Evolutionary conservation across 1,140 invertebrate species (phyloP), one percentile per base, ranked within the genome.

Genomic region (Euwallacea fornicatus): DNA sequence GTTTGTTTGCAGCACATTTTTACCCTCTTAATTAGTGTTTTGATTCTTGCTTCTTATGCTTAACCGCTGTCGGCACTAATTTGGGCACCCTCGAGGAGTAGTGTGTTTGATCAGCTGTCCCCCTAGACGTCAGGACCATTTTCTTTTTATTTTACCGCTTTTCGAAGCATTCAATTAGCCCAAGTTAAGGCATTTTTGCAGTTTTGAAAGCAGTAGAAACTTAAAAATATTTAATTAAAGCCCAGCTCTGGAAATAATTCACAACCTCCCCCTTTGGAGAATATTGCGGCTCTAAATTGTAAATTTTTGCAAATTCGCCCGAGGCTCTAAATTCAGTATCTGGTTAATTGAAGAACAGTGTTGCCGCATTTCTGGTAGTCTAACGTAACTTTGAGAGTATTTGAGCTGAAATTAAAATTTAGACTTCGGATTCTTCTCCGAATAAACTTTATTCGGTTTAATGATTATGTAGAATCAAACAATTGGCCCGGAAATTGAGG

Each of bases 271-370:
- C 16, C 41, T 53, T 33, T 11, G 44, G 55, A n/a, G 33, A 33
- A 60, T 60, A 68, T 50, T 50, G 56, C 55, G 58, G 41, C 46
- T 54, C 46, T 69, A 69, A 69, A 69, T 69, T 69, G 59, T 69
- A 69, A 69, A 69, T 69, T 69, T 69, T 69, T 69, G 67, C 67
- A 69, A 69, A 69, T 69, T 69, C 46, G 56, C 67, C 67, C 41
- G 33, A 42, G 59, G 58, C 58, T 7, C 47, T 69, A 61, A 69
- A 69, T 69, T 55, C 59, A 62, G 67, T 62, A 69, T 62, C 67
- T 60, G 46, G 21, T 16, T 69, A 69, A 69, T 69, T 69, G 67
- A 69, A 55, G 67, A 69, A 59, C 58, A 62, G 58, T 69, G 67
- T 69, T 50, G 46, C 46, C 58, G 46, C 47, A 55, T 69, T 69